Base-by-base conservation (phyloP, 2,888 invertebrate genomes). In the Ectemnius cavifrons region DNA sequence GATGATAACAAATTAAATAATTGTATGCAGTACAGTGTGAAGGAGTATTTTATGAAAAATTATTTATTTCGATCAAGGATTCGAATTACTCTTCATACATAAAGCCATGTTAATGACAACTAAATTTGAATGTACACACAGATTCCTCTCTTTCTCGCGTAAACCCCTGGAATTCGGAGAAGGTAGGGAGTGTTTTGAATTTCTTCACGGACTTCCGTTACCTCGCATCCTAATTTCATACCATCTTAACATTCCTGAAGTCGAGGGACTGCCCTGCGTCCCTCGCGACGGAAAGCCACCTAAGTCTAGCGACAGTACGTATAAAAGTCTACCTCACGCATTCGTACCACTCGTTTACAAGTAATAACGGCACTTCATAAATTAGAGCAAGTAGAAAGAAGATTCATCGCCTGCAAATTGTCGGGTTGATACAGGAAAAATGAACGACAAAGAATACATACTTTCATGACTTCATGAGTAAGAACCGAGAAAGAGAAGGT, bases 41-140 rank as follows among this genome's bases (percentile, higher is more conserved):
- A n/a, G 23, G 62, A 47, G 5, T 16, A 18, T 62, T 71, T 56
- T 85, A 85, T 84, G 85, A 86, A 85, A 86, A 85, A 85, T 86
- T 84, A 84, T 86, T 86, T 85, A 86, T 86, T 86, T 81, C 71
- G 61, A 80, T 78, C 62, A 75, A 78, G 74, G 66, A 74, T 76
- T 78, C 73, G 52, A 72, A 23, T 77, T 59, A 58, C 27, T 58
- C 75, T 71, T 67, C 69, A 71, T 81, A 83, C 72, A 80, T 68
- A 71, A 67, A 81, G 67, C 78, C 68, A 74, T 67, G 66, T 68
- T 78, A 66, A 74, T 69, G 45, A 61, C 70, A 79, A 81, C 52
- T 69, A 63, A 81, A 81, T 72, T 56, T 79, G 79, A 72, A 81
- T 14, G 65, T 65, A 23, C 23, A 23, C 23, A 23, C 23, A 23